A percentile compares a stretch with the other conserved stretches of the same genome.
Evolutionary conservation across 2,113 vertebrate species (phyloP).

Genomic region (Arothron firmamentum): DNA sequence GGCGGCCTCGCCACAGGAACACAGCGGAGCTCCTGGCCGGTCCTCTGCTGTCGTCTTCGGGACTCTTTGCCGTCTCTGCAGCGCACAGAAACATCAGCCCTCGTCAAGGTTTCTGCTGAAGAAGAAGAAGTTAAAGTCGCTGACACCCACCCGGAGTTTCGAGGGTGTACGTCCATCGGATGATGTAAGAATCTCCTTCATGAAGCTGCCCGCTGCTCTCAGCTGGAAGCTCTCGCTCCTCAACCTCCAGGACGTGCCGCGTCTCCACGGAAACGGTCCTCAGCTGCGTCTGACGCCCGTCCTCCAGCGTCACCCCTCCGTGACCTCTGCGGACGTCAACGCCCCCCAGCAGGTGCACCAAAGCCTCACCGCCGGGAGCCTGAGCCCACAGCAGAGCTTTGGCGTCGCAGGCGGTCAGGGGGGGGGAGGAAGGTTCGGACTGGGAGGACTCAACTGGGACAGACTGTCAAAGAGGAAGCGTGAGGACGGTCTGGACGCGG

Average conservation of each 20-base stretch:
- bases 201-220: constrained; percentile 72
- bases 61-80: constrained; percentile 26
- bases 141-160: constrained; percentile 7
- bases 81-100: neutral
- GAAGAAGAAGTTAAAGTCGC: constrained; percentile 35
- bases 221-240: constrained; percentile 49
- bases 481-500: no score
- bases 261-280: constrained; percentile 61
- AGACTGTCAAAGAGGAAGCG: neutral
- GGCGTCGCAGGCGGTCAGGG: constrained; percentile 63
- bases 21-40: constrained; percentile 43
- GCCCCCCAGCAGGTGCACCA: constrained; percentile 49
- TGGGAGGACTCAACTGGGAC: neutral
- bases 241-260: constrained; percentile 73
- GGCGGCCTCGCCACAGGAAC: constrained; percentile 75
- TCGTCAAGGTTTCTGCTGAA: neutral
- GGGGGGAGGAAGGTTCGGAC: neutral
- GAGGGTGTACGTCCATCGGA: constrained; percentile 69
- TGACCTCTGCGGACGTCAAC: constrained; percentile 66
- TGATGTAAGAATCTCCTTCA: constrained; percentile 72
- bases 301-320: constrained; percentile 53
- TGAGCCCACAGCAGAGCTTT: constrained; percentile 53
- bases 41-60: constrained; percentile 2
- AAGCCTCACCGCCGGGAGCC: neutral
- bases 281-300: constrained; percentile 53